Evolutionary conservation across 2,797 vertebrate genomes (phyloP).

Genomic region (Trematomus bernacchii): DNA sequence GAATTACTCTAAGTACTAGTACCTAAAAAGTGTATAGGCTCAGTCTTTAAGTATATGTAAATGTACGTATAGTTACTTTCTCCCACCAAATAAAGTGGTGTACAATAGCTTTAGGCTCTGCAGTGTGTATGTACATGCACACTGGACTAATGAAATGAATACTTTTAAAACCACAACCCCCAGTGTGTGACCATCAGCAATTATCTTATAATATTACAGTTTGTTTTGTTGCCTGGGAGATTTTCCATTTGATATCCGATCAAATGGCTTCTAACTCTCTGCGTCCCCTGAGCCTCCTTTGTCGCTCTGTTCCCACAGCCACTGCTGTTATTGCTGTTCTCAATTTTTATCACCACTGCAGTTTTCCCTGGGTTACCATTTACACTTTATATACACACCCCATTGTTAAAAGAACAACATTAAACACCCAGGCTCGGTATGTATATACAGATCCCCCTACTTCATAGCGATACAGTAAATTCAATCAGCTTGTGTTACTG

Average conservation of each 20-base stretch:
- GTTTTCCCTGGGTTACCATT: conserved; percentile 30
- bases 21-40: too few species aligned
- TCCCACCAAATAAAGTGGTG: neutral
- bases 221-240: conserved; percentile 36
- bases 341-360: conserved; percentile 30
- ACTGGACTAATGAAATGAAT: conserved; percentile 38
- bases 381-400: conserved; percentile 22
- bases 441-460: neutral
- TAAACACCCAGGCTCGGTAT: neutral
- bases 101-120: conserved; percentile 2
- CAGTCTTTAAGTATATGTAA: too few species aligned
- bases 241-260: conserved; percentile 27
- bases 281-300: neutral
- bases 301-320: conserved; percentile 16
- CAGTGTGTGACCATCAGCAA: conserved; percentile 37
- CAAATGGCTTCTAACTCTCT: conserved; percentile 32
- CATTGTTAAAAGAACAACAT: neutral
- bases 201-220: conserved; percentile 47
- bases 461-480: neutral
- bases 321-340: conserved; percentile 30
- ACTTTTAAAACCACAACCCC: conserved; percentile 18
- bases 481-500: neutral
- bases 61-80: too few species aligned
- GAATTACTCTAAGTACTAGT: too few species aligned
- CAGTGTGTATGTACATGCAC: conserved; percentile 4